Evolutionary conservation across 2,797 vertebrate species (phyloP), one percentile per base, ranked within the genome.

Genomic region (Cygnus olor): DNA sequence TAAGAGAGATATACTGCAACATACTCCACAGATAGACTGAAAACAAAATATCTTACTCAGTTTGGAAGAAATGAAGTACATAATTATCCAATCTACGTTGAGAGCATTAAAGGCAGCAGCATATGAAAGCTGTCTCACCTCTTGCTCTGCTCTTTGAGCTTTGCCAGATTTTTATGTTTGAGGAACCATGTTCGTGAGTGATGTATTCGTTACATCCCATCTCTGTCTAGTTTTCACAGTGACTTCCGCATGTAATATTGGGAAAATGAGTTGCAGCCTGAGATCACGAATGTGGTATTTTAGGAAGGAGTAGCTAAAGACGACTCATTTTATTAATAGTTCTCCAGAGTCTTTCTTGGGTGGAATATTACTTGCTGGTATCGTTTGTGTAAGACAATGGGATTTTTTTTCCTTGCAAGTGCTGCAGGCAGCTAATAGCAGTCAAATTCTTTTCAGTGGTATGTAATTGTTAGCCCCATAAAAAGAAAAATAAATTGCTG

Each of bases 81-180:
- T 94, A 89, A 64, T 93, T 92, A 91, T 89, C 95, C 95, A 85
- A 8, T 68, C 84, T 63, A 44, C 92, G 90, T 80, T 17, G 71
- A 95, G 85, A 96, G 74, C 69, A 93, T 95, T 93, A 72, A 96
- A 95, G 80, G 73, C 96, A 97, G 96, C 89, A 97, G 79, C 92
- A 93, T 96, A 93, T 92, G 95, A 96, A 95, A 96, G 88, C 94
- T 92, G 77, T 90, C 73, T 97, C 96, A 84, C 93, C 88, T 97
- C 95, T 94, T 97, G 92, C 92, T 97, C 95, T 49, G 80, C 83
- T 95, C 90, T 91, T 94, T 78, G 56, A 91, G 94, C 73, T 92
- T 77, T 97, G 93, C 95, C 96, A 97, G 91, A 95, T 96, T 97
- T 97, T 96, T 90, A 49, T 96, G 85, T 97, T 95, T 88, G 71